These are phyloP conservation scores for Telenomus remus DNA, from an alignment of 1,140 invertebrate genomes.

Conservation along the genomic window DNA sequence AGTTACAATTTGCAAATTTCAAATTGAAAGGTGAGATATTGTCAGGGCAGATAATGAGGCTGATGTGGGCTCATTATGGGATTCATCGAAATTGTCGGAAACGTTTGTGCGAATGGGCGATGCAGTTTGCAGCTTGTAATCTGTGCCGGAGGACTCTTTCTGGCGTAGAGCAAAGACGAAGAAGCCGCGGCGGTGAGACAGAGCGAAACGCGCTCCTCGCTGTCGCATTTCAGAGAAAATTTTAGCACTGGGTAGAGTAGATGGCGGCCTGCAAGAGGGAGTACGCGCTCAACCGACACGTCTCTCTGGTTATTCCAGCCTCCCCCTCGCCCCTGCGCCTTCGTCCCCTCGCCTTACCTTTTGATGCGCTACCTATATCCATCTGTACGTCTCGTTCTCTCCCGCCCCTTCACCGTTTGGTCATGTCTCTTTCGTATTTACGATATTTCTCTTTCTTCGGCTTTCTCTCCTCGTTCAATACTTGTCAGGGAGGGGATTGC, in stretches of 20 bases:
- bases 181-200: constrained; percentile 50
- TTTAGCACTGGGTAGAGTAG: constrained; percentile 64
- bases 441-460: constrained; percentile 46
- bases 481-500: constrained; percentile 59
- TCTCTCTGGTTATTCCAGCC: constrained; percentile 67
- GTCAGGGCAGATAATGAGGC: too few species aligned
- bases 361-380: constrained; percentile 53
- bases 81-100: too few species aligned
- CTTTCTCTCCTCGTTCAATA: constrained; percentile 68
- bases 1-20: too few species aligned
- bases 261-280: constrained; percentile 53
- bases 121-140: too few species aligned
- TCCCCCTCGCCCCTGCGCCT: constrained; percentile 48
- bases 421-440: constrained; percentile 33
- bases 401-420: constrained; percentile 35
- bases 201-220: constrained; percentile 66
- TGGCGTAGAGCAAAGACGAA: constrained; percentile 31
- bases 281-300: constrained; percentile 64
- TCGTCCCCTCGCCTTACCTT: constrained; percentile 19
- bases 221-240: constrained; percentile 71
- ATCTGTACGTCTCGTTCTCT: constrained; percentile 61
- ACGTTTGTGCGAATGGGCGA: too few species aligned
- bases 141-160: constrained; percentile 60
- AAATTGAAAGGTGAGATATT: too few species aligned
- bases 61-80: too few species aligned